Evolutionary conservation across 2,797 vertebrate species (phyloP), one percentile per base, ranked within the genome.

Genomic region (Protonibea diacanthus): DNA sequence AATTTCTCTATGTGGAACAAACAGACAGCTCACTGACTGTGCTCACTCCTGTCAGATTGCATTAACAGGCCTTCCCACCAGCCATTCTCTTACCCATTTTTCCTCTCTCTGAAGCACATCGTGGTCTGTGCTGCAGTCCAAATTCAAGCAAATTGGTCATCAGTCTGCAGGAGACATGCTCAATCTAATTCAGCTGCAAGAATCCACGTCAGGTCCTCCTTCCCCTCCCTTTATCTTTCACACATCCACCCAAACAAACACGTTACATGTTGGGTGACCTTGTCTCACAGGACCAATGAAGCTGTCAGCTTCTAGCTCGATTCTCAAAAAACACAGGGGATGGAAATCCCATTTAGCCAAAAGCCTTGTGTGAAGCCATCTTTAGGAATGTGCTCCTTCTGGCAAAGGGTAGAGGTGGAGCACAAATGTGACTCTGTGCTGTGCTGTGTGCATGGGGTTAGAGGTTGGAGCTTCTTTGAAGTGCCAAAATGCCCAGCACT

Each of bases 21-120:
- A 95, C 93, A 95, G 88, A 86, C 92, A 74, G 81, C 90, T 89
- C 90, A 88, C 90, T 92, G 88, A 94, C 88, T 86, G 86, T 91
- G 93, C 88, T 95, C 93, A 93, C 84, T 94, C 85, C 91, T 94
- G 94, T 94, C 92, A 94, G 82, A 45, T 91, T 88, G 78, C 84
- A 93, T 94, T 91, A 95, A 86, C 75, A 63, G 61, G 67, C 85
- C 76, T 70, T 9, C 78, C 66, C 77, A 64, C 23, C 74, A 52
- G 53, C 51, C 74, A 29, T 20, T 81, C 65, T 74, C 53, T 76
- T 68, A 48, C 55, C 65, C 65, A 65, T 10, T 15, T 58, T 66
- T 12, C 51, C 69, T 71, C 57, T 42, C 44, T 72, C 70, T 66
- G 48, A 48, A 56, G 47, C 71, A 72, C 77, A 78, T 23, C 55